Evolutionary conservation across 2,797 vertebrate genomes (phyloP).

Genomic region (Echiichthys vipera): DNA sequence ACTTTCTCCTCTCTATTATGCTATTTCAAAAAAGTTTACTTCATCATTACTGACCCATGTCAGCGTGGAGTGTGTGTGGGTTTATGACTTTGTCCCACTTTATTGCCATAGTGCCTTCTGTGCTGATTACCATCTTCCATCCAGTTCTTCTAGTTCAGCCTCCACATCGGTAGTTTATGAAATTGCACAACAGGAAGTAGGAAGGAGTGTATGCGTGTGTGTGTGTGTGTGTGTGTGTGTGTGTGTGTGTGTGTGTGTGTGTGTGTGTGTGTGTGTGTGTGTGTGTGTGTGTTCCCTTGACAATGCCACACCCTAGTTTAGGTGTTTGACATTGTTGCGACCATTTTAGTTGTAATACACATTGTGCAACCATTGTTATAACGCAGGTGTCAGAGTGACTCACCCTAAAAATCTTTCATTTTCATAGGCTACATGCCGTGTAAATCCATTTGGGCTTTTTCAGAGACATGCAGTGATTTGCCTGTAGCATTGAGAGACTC

Average conservation of each 20-base stretch:
- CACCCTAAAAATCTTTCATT: conserved; percentile 4
- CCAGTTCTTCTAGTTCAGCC: conserved; percentile 66
- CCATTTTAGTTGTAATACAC: neutral
- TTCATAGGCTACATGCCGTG: neutral
- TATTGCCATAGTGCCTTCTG: conserved; percentile 3
- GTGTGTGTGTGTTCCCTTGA: neutral
- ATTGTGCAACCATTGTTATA: conserved; percentile 47
- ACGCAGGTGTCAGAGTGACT: conserved; percentile 60
- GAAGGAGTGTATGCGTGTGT: conserved; percentile 22
- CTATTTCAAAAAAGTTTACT: conserved; percentile 75
- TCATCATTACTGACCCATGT: conserved; percentile 77
- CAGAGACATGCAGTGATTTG: conserved; percentile 38
- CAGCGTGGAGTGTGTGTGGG: conserved; percentile 17
- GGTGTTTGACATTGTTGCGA: conserved; percentile 30
- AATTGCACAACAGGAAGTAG: conserved; percentile 69
- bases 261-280: neutral
- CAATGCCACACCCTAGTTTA: conserved; percentile 53
- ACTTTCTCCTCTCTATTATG: conserved; percentile 60
- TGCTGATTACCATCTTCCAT: conserved; percentile 54
- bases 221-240: conserved; percentile 10
- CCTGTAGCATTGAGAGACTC: conserved; percentile 39
- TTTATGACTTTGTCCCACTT: conserved; percentile 33
- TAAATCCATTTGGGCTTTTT: conserved; percentile 4
- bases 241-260: neutral
- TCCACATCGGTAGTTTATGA: conserved; percentile 35